Evolutionary conservation across 2,888 invertebrate genomes (phyloP).

Genomic region (Crocallis elinguaria): DNA sequence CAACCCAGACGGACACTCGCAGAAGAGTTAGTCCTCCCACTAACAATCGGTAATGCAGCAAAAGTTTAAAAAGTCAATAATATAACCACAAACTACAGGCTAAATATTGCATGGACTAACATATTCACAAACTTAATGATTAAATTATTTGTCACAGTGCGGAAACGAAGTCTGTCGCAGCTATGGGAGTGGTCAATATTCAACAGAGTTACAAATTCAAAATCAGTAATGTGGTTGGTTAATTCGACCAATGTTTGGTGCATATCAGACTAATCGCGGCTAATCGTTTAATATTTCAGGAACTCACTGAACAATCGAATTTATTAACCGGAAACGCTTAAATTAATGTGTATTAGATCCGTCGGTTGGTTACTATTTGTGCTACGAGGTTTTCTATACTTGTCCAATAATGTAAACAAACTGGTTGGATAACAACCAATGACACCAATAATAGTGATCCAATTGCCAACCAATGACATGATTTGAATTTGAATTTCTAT

Average conservation of each 20-base stretch:
- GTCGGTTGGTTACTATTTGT: too few species aligned
- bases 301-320: not conserved
- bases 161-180: not conserved
- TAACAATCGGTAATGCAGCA: too few species aligned
- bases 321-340: not conserved
- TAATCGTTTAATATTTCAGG: conserved; percentile 9
- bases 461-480: too few species aligned
- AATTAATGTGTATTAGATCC: not conserved
- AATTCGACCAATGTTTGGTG: conserved; percentile 4
- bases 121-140: not conserved
- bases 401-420: too few species aligned
- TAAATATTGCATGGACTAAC: not conserved
- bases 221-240: conserved; percentile 3
- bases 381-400: too few species aligned
- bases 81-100: too few species aligned
- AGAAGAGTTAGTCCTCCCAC: too few species aligned
- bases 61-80: too few species aligned
- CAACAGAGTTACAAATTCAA: conserved; percentile 22
- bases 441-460: too few species aligned
- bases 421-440: too few species aligned
- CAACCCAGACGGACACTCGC: too few species aligned
- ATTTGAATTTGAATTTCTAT: too few species aligned
- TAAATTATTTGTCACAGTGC: not conserved
- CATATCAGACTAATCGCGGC: conserved; percentile 4
- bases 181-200: not conserved